phyloP scores from a whole-genome alignment of 1,140 invertebrate species.

The Eueides isabella region DNA sequence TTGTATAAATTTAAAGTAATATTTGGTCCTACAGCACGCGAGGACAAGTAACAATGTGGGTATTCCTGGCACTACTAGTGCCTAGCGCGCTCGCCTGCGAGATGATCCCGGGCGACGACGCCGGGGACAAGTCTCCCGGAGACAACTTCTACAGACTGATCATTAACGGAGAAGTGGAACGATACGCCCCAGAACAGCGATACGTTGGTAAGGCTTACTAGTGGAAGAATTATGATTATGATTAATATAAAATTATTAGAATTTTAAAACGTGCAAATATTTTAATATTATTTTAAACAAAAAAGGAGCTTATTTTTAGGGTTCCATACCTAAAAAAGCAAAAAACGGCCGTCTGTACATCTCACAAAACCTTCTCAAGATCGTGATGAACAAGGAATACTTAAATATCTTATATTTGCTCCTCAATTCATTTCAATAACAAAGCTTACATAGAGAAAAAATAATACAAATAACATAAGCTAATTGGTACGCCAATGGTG shows the following conservation, averaged over 20 bases:
- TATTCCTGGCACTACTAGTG: constrained; percentile 40
- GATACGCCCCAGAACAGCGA: constrained; percentile 89
- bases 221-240: not conserved
- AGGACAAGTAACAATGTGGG: constrained; percentile 35
- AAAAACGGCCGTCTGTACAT: too few species aligned
- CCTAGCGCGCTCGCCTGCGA: constrained; percentile 49
- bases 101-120: constrained; percentile 57
- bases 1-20: not conserved
- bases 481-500: not conserved
- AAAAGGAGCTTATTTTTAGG: too few species aligned
- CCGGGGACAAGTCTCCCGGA: constrained; percentile 83
- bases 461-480: not conserved
- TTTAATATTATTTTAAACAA: too few species aligned
- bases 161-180: constrained; percentile 88
- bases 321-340: too few species aligned
- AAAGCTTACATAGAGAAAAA: not conserved
- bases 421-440: not conserved
- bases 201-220: constrained; percentile 86
- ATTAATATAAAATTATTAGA: too few species aligned
- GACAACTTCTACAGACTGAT: constrained; percentile 92
- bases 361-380: too few species aligned
- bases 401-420: not conserved
- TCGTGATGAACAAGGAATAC: too few species aligned
- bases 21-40: constrained; percentile 16
- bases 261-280: too few species aligned